Conservation (phyloP, 1,140 invertebrate genomes). For the Brachionus asplanchnoidis region DNA sequence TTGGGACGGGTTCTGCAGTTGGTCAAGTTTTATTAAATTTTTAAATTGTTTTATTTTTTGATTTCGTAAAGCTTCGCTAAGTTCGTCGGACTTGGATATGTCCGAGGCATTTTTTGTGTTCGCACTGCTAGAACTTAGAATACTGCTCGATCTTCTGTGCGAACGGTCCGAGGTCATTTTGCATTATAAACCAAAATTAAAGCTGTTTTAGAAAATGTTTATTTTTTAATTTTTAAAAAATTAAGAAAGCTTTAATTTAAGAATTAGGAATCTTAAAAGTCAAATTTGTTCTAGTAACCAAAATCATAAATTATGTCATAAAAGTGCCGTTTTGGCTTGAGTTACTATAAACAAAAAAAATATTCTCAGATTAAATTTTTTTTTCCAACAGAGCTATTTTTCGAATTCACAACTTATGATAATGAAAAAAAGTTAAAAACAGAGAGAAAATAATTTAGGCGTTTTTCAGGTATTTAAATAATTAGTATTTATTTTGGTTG, state of each 20-base stretch:
- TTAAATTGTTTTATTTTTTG: constrained; percentile 28
- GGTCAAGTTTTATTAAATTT: constrained; percentile 23
- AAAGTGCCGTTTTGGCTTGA: neutral
- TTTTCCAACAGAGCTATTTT: neutral
- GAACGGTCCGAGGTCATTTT: constrained; percentile 19
- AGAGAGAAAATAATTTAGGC: neutral
- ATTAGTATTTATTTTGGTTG: neutral
- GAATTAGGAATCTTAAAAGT: neutral
- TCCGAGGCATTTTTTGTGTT: neutral
- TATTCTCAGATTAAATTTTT: neutral
- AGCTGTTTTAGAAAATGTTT: neutral
- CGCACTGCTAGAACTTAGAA: neutral
- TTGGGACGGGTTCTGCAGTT: neutral
- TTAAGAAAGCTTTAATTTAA: neutral
- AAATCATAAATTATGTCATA: constrained; percentile 3
- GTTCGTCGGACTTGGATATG: neutral
- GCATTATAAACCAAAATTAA: neutral
- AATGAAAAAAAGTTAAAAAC: neutral
- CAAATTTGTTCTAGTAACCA: neutral
- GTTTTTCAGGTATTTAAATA: neutral
- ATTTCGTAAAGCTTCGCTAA: neutral
- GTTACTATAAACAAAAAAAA: neutral
- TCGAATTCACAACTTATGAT: neutral
- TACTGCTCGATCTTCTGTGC: neutral
- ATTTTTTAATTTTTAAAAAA: neutral